Evolutionary conservation across 2,797 vertebrate species (phyloP), one percentile per base, ranked within the genome.

Genomic region (Cetoscarus ocellatus): DNA sequence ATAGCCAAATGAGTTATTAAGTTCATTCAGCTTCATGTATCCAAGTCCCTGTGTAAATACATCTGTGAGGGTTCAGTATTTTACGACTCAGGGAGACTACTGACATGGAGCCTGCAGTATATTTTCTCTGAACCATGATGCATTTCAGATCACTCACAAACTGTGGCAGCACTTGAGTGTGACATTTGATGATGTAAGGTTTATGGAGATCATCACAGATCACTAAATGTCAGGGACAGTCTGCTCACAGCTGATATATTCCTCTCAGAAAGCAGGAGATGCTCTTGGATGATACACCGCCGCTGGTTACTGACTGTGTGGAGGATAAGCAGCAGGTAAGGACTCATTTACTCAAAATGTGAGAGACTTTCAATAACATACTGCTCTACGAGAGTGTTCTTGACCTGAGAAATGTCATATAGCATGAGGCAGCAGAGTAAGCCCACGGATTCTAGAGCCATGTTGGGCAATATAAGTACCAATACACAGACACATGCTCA

Each of bases 181-280:
- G 84, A 77, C 82, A 84, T 88, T 84, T 80, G 79, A 69, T 82
- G 83, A 78, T 87, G 84, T 86, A 73, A 75, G 74, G 83, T 86
- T 85, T 74, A 72, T 70, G 80, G 79, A 77, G 80, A 86, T 90
- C 72, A 87, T 83, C 53, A 60, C 84, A 82, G 82, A 88, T 87
- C 76, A 81, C 70, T 86, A 85, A 89, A 86, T 86, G 84, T 86
- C 85, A 88, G 75, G 61, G 75, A 66, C 69, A 54, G 68, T 84
- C 85, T 87, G 80, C 74, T 84, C 84, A 60, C 61, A 69, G 72
- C 73, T 84, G 84, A 89, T 87, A 75, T 83, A 86, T 86, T 87
- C 83, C 72, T 84, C 64, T 62, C 70, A 73, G 73, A 66, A 66
- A 77, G 70, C 51, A 62, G 68, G 64, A 72, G 77, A 81, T 77